phyloP scores from a whole-genome alignment of 2,113 vertebrate species.

The Lagenorhynchus albirostris region DNA sequence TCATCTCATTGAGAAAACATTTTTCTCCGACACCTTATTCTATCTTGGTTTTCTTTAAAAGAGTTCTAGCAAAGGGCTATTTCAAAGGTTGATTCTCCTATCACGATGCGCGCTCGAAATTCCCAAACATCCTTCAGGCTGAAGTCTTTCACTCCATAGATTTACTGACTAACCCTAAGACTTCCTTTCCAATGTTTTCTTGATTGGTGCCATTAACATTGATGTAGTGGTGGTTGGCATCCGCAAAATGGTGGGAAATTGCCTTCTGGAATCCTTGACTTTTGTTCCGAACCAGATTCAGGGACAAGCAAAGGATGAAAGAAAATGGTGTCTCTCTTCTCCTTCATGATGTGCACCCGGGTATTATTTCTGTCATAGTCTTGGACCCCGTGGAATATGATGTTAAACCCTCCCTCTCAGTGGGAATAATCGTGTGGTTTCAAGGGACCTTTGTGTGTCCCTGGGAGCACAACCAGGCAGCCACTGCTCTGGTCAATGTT shows the following conservation, averaged over 20 bases:
- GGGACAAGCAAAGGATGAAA: conserved; percentile 90
- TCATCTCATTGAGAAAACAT: not conserved
- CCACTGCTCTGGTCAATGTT: conserved; percentile 86
- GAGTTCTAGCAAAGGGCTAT: not conserved
- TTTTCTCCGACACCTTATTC: not conserved
- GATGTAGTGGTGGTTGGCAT: no score
- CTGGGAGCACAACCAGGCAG: conserved; percentile 91
- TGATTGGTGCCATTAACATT: no score
- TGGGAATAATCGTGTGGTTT: conserved; percentile 89
- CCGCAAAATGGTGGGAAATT: no score
- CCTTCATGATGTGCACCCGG: conserved; percentile 89
- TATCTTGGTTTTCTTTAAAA: not conserved
- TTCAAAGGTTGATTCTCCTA: conserved; percentile 83
- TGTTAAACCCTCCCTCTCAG: conserved; percentile 91
- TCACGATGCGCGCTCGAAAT: conserved; percentile 84
- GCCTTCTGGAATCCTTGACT: conserved; percentile 90
- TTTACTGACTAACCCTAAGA: no score
- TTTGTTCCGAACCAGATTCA: conserved; percentile 88
- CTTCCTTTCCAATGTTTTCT: no score
- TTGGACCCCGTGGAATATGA: conserved; percentile 88
- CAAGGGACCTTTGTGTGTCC: conserved; percentile 86
- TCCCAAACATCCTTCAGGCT: conserved; percentile 84
- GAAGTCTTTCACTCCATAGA: no score
- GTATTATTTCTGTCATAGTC: not conserved
- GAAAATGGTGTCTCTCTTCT: conserved; percentile 96